A percentile compares a stretch with the other conserved stretches of the same genome.
Evolutionary conservation across 2,888 invertebrate genomes (phyloP).

Genomic region (Pachliopta kotzebuea): DNA sequence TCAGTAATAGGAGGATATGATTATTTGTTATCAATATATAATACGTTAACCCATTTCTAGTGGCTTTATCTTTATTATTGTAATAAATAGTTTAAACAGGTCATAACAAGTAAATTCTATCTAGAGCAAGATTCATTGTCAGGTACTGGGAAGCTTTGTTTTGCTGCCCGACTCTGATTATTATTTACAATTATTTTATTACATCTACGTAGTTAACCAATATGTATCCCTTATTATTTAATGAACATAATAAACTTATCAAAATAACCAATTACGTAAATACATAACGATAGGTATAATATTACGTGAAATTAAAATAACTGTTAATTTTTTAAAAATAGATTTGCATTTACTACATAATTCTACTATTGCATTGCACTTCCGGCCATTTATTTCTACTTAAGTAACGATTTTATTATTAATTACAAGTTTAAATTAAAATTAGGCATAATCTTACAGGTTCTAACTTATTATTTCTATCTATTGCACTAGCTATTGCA

Average conservation of each 20-base stretch:
- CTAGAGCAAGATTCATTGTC: constrained; percentile 67
- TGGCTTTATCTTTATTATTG: constrained; percentile 42
- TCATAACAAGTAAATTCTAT: constrained; percentile 45
- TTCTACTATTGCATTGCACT: constrained; percentile 75
- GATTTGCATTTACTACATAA: constrained; percentile 12
- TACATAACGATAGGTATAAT: background rate
- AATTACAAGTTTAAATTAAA: constrained; percentile 10
- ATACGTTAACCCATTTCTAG: constrained; percentile 42
- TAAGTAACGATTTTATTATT: constrained; percentile 20
- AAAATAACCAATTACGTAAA: background rate
- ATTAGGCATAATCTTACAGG: constrained; percentile 4
- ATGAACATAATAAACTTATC: background rate
- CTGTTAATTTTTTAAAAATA: background rate
- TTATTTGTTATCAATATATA: constrained; percentile 63
- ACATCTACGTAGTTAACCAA: background rate
- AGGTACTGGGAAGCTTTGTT: constrained; percentile 78
- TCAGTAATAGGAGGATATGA: constrained; percentile 33
- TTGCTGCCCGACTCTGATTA: constrained; percentile 70
- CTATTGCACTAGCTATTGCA: too few species aligned
- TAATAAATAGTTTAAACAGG: constrained; percentile 44
- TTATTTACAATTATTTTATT: constrained; percentile 29
- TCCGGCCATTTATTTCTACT: constrained; percentile 60
- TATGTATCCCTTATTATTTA: background rate
- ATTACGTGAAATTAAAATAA: background rate
- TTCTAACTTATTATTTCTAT: background rate